phyloP scores from a whole-genome alignment of 1,140 invertebrate species.

The Drosophila truncata region DNA sequence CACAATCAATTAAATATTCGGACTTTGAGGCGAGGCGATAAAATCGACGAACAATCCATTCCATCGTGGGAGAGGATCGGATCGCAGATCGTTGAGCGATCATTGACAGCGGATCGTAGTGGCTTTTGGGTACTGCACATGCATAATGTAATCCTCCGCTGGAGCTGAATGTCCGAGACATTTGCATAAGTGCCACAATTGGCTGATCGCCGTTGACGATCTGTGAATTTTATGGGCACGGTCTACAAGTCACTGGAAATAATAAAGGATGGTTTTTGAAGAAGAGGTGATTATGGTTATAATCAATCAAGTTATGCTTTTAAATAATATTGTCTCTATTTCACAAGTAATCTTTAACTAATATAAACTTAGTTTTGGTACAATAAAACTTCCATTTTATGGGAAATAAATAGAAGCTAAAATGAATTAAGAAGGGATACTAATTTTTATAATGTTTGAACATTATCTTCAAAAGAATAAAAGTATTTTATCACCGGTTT shows the following conservation, averaged over 20 bases:
- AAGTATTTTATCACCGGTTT: too few relatives aligned
- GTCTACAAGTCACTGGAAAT: slow-evolving; percentile 11
- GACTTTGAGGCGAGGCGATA: slow-evolving; percentile 56
- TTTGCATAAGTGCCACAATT: slow-evolving; percentile 62
- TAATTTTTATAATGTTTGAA: not conserved
- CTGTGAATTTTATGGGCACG: slow-evolving; percentile 31
- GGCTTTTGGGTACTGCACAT: slow-evolving; percentile 8
- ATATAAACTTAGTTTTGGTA: too few relatives aligned
- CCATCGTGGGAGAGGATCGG: slow-evolving; percentile 26
- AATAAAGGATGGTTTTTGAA: not conserved
- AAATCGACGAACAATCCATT: slow-evolving; percentile 28
- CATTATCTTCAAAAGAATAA: not conserved
- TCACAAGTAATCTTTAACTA: too few relatives aligned
- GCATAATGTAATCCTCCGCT: slow-evolving; percentile 31
- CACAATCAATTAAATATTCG: slow-evolving; percentile 76
- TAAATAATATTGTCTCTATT: not conserved
- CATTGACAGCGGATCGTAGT: slow-evolving; percentile 50
- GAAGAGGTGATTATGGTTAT: not conserved
- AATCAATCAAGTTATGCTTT: not conserved
- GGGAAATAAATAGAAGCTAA: not conserved
- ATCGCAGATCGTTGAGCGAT: slow-evolving; percentile 52
- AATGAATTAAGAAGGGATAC: not conserved
- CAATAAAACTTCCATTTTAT: not conserved
- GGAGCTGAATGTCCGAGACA: slow-evolving; percentile 32
- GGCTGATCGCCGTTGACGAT: slow-evolving; percentile 34